Evolutionary conservation across 2,888 invertebrate species (phyloP), one percentile per base, ranked within the genome.

Genomic region (Xestoiulus laeticollis): DNA sequence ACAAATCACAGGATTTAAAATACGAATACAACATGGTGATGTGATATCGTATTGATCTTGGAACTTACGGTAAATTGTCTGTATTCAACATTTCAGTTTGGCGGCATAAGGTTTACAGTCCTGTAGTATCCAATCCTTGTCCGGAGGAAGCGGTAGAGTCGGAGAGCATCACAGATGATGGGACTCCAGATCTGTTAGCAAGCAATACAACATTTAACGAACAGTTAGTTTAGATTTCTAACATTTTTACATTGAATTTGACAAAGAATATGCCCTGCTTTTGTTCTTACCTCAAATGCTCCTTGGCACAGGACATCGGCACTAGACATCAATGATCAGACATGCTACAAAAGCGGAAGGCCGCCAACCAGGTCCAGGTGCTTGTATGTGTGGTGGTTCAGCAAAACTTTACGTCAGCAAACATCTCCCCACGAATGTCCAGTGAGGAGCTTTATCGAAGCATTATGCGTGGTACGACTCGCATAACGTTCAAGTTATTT

Each of bases 81-180:
- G 8, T 26, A 68, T 68, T 26, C 26, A 68, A 68, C 68, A 68
- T 68, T 68, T 68, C 68, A 68, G 68, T 26, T 68, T 68, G 68
- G 68, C 68, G 68, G 8, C 68, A 68, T 6, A 68, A 68, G 68
- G 68, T 19, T 2, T 68, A 26, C 26, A 68, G 68, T 68, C 26
- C 68, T 26, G 26, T 68, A 68, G 68, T n/a, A 26, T 68, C 68
- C 8, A 68, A 68, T 68, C 26, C 68, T 26, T 68, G 68, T 68
- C 22, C 68, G 1, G 68, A 68, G n/a, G 68, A 68, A 68, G 22
- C 68, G 26, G 68, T 22, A 3, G 59, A 59, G 3, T n/a, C 68
- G 5, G 68, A 68, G 10, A 22, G 0, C 26, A 6, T 22, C 26
- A 12, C 2, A 68, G 26, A 26, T 8, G 68, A 8, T 10, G 68